Base-by-base conservation (phyloP, 2,113 vertebrate species). In the Eolophus roseicapilla region DNA sequence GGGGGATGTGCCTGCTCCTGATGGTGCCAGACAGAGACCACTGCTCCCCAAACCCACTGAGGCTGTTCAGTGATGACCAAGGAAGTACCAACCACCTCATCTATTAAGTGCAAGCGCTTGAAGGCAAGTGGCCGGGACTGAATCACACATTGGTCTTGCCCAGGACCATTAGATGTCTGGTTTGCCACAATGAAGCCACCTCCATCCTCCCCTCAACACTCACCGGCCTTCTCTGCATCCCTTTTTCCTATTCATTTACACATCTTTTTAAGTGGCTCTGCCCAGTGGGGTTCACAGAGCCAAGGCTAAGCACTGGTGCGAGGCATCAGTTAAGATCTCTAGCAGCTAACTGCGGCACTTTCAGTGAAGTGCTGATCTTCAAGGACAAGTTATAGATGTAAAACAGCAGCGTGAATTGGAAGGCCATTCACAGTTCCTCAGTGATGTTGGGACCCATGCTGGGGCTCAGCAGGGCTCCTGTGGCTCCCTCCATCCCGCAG, bases 31-130 rank as follows among this genome's bases (percentile, higher is more conserved):
- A 43, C 37, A 41, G n/a, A 76, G 43, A 35, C 21, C 23, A 3
- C 33, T 2, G 7, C 0, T 1, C 21, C 35, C 59, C 16, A 35
- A 33, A 62, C 20, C 35, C 69, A 20, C 4, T 0, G 0, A 25
- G 49, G n/a, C 46, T n/a, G 8, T 35, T 5, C 13, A 49, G 57
- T 5, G 21, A 57, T 6, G 3, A 20, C 25, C 37, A 35, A 37
- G 41, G 4, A 24, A 31, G 35, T 37, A n/a, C 25, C 46, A 25
- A 14, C 19, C 37, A 14, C 52, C 75, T 59, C 80, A 23, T 31
- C 49, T 37, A 11, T 29, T 60, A 53, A 53, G 39, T 2, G 10
- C 7, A 11, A 63, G 50, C 5, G 2, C 64, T 60, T 7, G n/a
- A 46, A 52, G 85, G 86, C 0, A 52, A 93, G 69, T 46, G 6